A percentile compares a stretch with the other conserved stretches of the same genome.
Evolutionary conservation across 2,888 invertebrate species (phyloP).

Genomic region (Cosmia trapezina): DNA sequence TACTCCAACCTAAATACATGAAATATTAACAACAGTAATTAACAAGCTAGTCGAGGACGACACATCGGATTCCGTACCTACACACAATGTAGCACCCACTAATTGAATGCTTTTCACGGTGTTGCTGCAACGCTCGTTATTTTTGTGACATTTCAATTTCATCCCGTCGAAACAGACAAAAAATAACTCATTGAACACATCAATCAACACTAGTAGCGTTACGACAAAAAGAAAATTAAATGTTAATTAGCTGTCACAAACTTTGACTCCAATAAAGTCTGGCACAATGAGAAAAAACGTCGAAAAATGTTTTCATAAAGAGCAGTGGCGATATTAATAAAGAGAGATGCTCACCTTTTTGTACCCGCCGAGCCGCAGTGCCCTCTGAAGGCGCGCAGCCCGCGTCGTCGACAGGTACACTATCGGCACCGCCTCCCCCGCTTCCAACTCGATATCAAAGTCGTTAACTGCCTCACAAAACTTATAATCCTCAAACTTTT

Average conservation of each 20-base stretch:
- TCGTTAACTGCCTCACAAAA: constrained; percentile 86
- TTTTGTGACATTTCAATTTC: constrained; percentile 70
- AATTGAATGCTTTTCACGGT: constrained; percentile 69
- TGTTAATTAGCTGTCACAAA: constrained; percentile 73
- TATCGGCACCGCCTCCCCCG: constrained; percentile 83
- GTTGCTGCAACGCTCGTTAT: constrained; percentile 54
- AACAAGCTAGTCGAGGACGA: constrained; percentile 64
- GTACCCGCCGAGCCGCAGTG: constrained; percentile 90
- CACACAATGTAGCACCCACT: constrained; percentile 47
- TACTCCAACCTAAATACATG: constrained; percentile 48
- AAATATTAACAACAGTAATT: constrained; percentile 64
- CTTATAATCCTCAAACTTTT: constrained; percentile 86
- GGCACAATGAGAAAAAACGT: constrained; percentile 60
- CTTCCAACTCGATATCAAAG: constrained; percentile 86
- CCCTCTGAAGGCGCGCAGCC: constrained; percentile 89
- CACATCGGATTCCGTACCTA: constrained; percentile 48
- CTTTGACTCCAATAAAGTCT: constrained; percentile 66
- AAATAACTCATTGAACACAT: constrained; percentile 56
- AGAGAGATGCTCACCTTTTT: constrained; percentile 86
- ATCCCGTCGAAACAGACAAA: constrained; percentile 65
- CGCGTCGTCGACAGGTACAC: constrained; percentile 88
- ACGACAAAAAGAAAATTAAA: constrained; percentile 65
- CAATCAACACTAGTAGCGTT: constrained; percentile 33
- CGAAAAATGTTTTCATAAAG: constrained; percentile 61
- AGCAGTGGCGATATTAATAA: constrained; percentile 64